A percentile compares a stretch with the other conserved stretches of the same genome.
phyloP scores from a whole-genome alignment of 2,888 invertebrate species.

The Seladonia tumulorum region DNA sequence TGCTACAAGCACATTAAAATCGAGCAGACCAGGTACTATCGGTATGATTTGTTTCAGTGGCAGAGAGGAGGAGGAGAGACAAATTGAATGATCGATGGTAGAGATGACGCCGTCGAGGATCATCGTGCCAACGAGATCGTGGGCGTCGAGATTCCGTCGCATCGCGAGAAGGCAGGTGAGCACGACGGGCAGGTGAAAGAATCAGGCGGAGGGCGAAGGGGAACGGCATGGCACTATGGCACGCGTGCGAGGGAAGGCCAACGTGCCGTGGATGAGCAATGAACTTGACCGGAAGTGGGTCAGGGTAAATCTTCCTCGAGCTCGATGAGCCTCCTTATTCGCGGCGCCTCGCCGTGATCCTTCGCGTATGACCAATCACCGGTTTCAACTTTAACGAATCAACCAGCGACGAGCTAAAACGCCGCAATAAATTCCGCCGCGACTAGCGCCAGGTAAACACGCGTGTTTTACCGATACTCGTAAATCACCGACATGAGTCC shows the following conservation, averaged over 20 bases:
- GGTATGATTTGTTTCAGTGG: background rate
- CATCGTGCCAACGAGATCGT: background rate
- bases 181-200: constrained; percentile 27
- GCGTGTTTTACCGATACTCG: background rate
- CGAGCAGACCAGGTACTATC: no score
- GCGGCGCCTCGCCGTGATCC: constrained; percentile 22
- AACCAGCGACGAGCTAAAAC: background rate
- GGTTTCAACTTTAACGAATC: constrained; percentile 17
- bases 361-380: constrained; percentile 50
- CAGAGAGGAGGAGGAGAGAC: background rate
- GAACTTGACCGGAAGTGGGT: constrained; percentile 83
- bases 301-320: constrained; percentile 75
- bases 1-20: no score
- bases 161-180: constrained; percentile 9
- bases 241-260: constrained; percentile 63
- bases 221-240: constrained; percentile 20
- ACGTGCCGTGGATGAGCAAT: constrained; percentile 78
- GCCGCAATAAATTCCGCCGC: background rate
- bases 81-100: background rate
- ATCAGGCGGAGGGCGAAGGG: constrained; percentile 12
- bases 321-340: constrained; percentile 54
- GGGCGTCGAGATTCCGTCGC: constrained; percentile 19
- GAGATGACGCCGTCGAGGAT: background rate
- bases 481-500: background rate
- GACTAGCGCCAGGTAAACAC: background rate